A percentile compares a stretch with the other conserved stretches of the same genome.
Evolutionary conservation across 2,888 invertebrate genomes (phyloP).

Genomic region (Yponomeuta evonymella): DNA sequence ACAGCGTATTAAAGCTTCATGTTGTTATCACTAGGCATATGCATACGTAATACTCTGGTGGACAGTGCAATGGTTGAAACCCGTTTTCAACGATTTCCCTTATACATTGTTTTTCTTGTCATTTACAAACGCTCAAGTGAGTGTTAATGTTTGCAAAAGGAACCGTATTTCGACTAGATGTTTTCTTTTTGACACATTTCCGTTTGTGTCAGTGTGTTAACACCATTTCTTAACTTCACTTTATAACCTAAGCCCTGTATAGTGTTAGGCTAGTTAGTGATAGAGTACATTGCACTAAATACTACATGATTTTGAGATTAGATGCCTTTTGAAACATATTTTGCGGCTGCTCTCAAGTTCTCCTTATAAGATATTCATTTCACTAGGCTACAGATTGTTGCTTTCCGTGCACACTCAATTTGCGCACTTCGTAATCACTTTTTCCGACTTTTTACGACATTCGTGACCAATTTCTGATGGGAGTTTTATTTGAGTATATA

Average conservation of each 20-base stretch:
- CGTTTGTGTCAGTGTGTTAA: background rate
- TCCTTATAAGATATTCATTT: constrained; percentile 36
- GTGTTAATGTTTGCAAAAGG: constrained; percentile 4
- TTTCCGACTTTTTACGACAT: background rate
- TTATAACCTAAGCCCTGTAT: constrained; percentile 4
- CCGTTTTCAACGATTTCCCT: constrained; percentile 15
- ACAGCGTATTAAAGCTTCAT: constrained; percentile 68
- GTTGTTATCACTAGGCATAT: constrained; percentile 48
- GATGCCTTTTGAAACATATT: constrained; percentile 71
- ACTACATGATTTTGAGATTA: constrained; percentile 67
- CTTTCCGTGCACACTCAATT: background rate
- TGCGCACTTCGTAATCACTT: constrained; percentile 5
- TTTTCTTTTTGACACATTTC: constrained; percentile 17
- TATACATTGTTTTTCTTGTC: constrained; percentile 12
- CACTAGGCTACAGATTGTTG: constrained; percentile 21
- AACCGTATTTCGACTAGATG: constrained; percentile 27
- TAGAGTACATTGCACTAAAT: constrained; percentile 50
- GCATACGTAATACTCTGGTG: constrained; percentile 53
- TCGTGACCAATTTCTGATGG: background rate
- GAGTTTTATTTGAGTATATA: background rate
- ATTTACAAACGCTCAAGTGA: constrained; percentile 25
- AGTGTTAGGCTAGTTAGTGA: constrained; percentile 16
- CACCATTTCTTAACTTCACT: background rate
- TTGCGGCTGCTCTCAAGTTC: constrained; percentile 67
- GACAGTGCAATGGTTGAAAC: constrained; percentile 51